Conservation (phyloP, 1,140 invertebrate genomes). For the Hylaeus volcanicus region DNA sequence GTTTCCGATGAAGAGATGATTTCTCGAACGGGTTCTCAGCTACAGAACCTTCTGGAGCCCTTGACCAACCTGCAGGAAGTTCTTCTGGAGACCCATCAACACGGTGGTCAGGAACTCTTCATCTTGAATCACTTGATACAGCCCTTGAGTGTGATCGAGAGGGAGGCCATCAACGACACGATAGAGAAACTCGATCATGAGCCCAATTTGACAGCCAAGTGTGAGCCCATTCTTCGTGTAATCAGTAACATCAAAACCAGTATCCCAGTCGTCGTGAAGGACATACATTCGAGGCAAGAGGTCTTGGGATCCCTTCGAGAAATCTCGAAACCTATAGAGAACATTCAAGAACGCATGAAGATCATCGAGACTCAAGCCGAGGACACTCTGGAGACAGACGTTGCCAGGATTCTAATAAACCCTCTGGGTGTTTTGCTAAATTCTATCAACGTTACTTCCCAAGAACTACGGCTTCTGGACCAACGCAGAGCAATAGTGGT, state of each 20-base stretch:
- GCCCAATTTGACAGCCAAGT: slow-evolving; percentile 5
- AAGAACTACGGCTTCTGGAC: slow-evolving; percentile 33
- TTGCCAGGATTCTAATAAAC: slow-evolving; percentile 61
- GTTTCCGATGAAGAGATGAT: slow-evolving; percentile 21
- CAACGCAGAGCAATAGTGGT: slow-evolving; percentile 46
- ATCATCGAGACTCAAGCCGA: slow-evolving; percentile 56
- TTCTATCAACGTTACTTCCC: slow-evolving; percentile 24
- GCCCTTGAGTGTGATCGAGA: slow-evolving; percentile 62
- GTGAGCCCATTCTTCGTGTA: slow-evolving; percentile 51
- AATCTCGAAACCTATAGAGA: slow-evolving; percentile 65
- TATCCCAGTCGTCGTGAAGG: slow-evolving; percentile 61
- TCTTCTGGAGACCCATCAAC: slow-evolving; percentile 57
- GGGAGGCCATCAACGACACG: slow-evolving; percentile 52
- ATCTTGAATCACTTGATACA: slow-evolving; percentile 65
- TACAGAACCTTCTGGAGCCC: slow-evolving; percentile 63
- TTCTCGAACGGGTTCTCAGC: not conserved
- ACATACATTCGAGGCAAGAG: slow-evolving; percentile 62
- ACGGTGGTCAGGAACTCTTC: slow-evolving; percentile 61
- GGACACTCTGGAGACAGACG: slow-evolving; percentile 67
- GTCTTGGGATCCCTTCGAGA: slow-evolving; percentile 62
- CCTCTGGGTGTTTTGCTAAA: slow-evolving; percentile 55
- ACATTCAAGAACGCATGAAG: slow-evolving; percentile 63
- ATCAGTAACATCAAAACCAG: slow-evolving; percentile 61
- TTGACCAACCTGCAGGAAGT: slow-evolving; percentile 60
- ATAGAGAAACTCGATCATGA: slow-evolving; percentile 32